Percentiles rank a stretch among this genome's conserved stretches.
These are phyloP conservation scores for Clarias pachynema DNA, from an alignment of 2,797 vertebrate species.

Conservation along the genomic window DNA sequence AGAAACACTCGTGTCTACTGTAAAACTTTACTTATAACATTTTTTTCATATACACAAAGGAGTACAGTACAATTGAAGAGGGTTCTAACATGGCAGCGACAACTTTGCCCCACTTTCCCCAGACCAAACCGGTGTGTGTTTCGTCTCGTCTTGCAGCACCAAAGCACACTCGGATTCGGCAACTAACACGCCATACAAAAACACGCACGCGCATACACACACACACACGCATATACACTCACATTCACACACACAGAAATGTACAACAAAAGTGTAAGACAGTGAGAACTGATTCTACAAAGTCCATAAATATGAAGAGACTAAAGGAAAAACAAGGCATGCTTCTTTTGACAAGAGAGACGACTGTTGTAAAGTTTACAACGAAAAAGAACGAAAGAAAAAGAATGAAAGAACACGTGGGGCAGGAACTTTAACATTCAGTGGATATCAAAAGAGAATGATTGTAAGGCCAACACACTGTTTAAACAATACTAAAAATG, in stretches of 20 bases:
- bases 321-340: constrained; percentile 43
- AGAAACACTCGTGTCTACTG: constrained; percentile 55
- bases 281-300: constrained; percentile 52
- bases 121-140: constrained; percentile 50
- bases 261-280: constrained; percentile 43
- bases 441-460: constrained; percentile 30
- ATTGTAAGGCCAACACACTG: constrained; percentile 20
- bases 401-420: neutral
- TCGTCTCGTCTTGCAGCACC: constrained; percentile 39
- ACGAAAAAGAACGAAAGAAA: neutral
- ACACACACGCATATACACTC: constrained; percentile 25
- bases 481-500: no score
- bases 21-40: constrained; percentile 92
- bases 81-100: constrained; percentile 62
- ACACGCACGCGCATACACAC: constrained; percentile 28
- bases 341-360: constrained; percentile 14
- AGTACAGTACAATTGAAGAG: constrained; percentile 84
- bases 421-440: constrained; percentile 4
- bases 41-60: constrained; percentile 85
- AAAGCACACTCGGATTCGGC: constrained; percentile 48
- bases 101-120: constrained; percentile 48
- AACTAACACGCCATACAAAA: constrained; percentile 51
- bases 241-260: constrained; percentile 39
- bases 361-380: constrained; percentile 20
- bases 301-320: constrained; percentile 62